These are phyloP conservation scores for Microtus oregoni DNA, from an alignment of 2,113 vertebrate species.

Conservation along the genomic window DNA sequence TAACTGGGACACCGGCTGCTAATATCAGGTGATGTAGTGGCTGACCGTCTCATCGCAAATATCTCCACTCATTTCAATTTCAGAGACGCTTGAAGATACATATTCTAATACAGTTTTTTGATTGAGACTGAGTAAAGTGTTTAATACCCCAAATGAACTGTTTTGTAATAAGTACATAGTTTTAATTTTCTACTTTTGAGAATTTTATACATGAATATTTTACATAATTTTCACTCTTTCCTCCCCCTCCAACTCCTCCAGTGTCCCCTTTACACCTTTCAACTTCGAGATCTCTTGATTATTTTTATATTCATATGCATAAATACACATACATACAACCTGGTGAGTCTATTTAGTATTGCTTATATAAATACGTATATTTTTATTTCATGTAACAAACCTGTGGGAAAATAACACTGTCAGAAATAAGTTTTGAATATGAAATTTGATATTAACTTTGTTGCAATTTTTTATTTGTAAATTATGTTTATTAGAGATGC, in stretches of 20 bases:
- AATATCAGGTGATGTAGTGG: constrained; percentile 60
- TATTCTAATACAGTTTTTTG: constrained; percentile 38
- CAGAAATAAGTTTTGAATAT: constrained; percentile 23
- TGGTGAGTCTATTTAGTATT: neutral
- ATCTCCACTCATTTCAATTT: constrained; percentile 53
- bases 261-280: neutral
- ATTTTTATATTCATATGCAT: neutral
- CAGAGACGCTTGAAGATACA: constrained; percentile 27
- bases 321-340: neutral
- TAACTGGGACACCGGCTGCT: constrained; percentile 75
- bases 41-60: constrained; percentile 64
- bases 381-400: constrained; percentile 34
- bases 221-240: neutral
- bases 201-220: neutral
- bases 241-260: neutral
- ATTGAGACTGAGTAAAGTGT: constrained; percentile 39
- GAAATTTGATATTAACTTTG: constrained; percentile 28
- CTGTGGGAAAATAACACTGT: neutral
- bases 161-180: neutral
- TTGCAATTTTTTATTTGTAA: constrained; percentile 30
- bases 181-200: neutral
- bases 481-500: neutral
- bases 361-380: neutral
- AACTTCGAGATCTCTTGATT: neutral
- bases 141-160: neutral